phyloP scores from a whole-genome alignment of 2,113 vertebrate genomes.

The Morone chrysops region DNA sequence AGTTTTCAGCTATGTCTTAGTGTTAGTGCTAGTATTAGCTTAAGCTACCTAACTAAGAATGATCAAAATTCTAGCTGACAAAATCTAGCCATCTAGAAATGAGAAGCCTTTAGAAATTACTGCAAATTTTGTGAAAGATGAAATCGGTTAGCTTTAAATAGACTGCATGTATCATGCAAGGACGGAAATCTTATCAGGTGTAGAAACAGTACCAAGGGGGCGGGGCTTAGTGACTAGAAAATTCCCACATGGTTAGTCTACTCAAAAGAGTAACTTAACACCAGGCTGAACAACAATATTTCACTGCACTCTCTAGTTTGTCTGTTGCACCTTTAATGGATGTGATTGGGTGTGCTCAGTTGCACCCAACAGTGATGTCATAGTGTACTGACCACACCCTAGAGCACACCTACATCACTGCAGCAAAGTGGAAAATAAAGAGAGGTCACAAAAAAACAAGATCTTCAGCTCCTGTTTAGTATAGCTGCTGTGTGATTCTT shows the following conservation, averaged over 20 bases:
- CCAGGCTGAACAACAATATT: background rate
- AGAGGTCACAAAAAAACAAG: background rate
- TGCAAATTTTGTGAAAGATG: too few species aligned
- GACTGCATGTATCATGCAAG: too few species aligned
- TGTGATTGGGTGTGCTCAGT: background rate
- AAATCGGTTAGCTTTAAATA: too few species aligned
- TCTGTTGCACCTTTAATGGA: too few species aligned
- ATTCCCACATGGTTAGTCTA: background rate
- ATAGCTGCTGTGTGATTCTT: conserved; percentile 9
- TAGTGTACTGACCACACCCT: background rate
- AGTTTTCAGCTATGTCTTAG: background rate
- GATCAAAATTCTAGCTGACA: background rate
- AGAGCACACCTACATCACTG: background rate
- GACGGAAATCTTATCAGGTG: background rate
- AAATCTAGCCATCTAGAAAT: background rate
- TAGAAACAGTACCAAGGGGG: background rate
- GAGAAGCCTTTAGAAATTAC: background rate
- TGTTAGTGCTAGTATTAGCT: background rate
- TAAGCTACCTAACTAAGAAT: too few species aligned
- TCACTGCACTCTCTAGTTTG: background rate
- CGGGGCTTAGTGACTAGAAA: accelerated
- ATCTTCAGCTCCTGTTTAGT: background rate
- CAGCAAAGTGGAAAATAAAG: background rate
- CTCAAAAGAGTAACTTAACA: background rate
- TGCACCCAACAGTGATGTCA: background rate